These are phyloP conservation scores for Drosophila prolongata DNA, from an alignment of 2,888 invertebrate genomes.

Conservation along the genomic window DNA sequence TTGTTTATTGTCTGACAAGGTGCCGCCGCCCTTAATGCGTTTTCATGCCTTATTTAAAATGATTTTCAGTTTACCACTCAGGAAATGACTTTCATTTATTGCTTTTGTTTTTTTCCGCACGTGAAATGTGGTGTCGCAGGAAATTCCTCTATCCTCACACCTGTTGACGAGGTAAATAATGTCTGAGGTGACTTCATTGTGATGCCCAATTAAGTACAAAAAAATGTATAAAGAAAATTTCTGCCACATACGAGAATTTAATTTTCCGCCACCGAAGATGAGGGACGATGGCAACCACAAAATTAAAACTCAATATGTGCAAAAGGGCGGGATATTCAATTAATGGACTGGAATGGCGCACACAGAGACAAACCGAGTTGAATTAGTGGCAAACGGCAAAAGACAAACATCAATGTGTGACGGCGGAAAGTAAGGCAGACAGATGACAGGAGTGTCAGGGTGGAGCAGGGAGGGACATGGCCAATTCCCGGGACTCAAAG, in stretches of 20 bases:
- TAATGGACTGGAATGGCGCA: conserved; percentile 65
- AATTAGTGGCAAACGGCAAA: conserved; percentile 57
- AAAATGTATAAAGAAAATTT: conserved; percentile 33
- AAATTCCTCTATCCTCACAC: conserved; percentile 39
- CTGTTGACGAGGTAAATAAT: conserved; percentile 48
- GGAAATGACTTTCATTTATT: conserved; percentile 70
- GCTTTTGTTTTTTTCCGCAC: conserved; percentile 39
- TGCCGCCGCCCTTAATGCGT: conserved; percentile 65
- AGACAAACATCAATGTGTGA: conserved; percentile 57
- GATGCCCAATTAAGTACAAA: conserved; percentile 21
- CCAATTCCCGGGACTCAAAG: conserved; percentile 28
- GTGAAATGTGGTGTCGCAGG: conserved; percentile 22
- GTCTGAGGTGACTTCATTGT: conserved; percentile 22
- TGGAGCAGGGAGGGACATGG: conserved; percentile 4
- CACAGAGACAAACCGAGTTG: conserved; percentile 26
- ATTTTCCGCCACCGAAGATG: conserved; percentile 11
- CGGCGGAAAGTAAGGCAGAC: conserved; percentile 1
- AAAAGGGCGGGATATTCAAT: conserved; percentile 53
- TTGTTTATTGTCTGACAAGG: conserved; percentile 51
- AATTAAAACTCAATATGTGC: conserved; percentile 49
- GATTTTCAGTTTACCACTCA: conserved; percentile 65
- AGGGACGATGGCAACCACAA: conserved; percentile 20
- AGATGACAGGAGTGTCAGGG: background rate
- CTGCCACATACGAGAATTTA: conserved; percentile 4
- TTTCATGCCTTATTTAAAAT: conserved; percentile 79